Conservation (phyloP, 2,113 vertebrate species). For the Hydrolagus affinis region DNA sequence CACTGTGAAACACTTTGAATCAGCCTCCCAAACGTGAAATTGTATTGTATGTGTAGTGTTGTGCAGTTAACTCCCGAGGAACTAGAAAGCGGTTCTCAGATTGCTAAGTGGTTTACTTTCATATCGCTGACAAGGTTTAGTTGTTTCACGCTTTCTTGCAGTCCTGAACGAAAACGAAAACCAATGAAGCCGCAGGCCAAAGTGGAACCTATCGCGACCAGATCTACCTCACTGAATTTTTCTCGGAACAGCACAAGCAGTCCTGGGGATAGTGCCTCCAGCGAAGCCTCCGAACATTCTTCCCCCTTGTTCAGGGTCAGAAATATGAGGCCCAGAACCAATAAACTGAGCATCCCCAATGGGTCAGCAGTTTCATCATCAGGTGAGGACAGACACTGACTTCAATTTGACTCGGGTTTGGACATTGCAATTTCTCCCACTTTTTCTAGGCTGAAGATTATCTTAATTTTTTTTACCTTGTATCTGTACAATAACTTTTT, state of each 20-base stretch:
- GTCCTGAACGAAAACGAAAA: conserved; percentile 47
- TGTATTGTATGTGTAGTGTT: too few relatives aligned
- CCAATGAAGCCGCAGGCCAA: conserved; percentile 70
- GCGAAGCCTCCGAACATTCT: conserved; percentile 58
- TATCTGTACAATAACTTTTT: too few relatives aligned
- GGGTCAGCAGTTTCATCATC: conserved; percentile 53
- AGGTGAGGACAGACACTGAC: conserved; percentile 53
- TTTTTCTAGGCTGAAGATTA: too few relatives aligned
- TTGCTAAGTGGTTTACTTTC: too few relatives aligned
- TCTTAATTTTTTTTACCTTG: too few relatives aligned
- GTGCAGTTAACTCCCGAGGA: too few relatives aligned
- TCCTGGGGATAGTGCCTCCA: conserved; percentile 49
- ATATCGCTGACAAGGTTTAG: background rate
- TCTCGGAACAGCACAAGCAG: conserved; percentile 53
- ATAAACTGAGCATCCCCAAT: conserved; percentile 33
- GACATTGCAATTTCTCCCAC: too few relatives aligned
- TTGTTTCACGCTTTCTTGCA: background rate
- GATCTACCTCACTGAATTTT: conserved; percentile 66
- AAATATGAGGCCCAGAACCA: conserved; percentile 52
- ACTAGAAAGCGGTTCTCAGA: too few relatives aligned
- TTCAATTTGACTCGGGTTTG: background rate
- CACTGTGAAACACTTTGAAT: too few relatives aligned
- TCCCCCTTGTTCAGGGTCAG: conserved; percentile 46
- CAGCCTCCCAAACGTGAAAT: too few relatives aligned
- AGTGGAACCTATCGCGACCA: conserved; percentile 53